Evolutionary conservation across 2,888 invertebrate species (phyloP).

Genomic region (Archips xylosteana): DNA sequence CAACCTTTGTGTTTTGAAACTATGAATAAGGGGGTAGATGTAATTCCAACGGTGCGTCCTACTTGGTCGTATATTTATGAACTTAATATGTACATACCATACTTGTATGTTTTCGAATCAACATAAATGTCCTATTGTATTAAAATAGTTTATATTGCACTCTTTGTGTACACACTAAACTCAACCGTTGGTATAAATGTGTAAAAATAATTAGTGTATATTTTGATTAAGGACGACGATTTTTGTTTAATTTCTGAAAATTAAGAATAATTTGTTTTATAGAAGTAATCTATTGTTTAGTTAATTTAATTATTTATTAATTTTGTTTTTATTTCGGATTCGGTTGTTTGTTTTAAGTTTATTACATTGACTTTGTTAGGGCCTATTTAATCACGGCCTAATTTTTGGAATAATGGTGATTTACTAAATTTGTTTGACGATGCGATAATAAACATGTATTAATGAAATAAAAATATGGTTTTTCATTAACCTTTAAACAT

Average conservation of each 20-base stretch:
- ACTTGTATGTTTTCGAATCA: slow-evolving; percentile 20
- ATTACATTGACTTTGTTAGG: slow-evolving; percentile 42
- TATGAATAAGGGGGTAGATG: too few relatives aligned
- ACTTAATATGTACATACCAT: neutral
- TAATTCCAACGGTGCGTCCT: too few relatives aligned
- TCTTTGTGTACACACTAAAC: slow-evolving; percentile 39
- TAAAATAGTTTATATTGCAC: slow-evolving; percentile 38
- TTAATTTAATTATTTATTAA: slow-evolving; percentile 60
- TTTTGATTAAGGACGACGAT: slow-evolving; percentile 33
- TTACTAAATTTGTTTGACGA: slow-evolving; percentile 67
- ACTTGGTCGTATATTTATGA: too few relatives aligned
- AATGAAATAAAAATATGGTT: slow-evolving; percentile 53
- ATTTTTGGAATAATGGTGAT: slow-evolving; percentile 49
- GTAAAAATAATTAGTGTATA: slow-evolving; percentile 39
- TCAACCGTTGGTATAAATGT: slow-evolving; percentile 39
- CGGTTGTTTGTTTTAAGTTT: slow-evolving; percentile 56
- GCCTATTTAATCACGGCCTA: slow-evolving; percentile 41
- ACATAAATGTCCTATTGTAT: slow-evolving; percentile 25
- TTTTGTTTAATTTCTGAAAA: slow-evolving; percentile 13
- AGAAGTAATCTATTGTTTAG: slow-evolving; percentile 56
- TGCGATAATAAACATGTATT: slow-evolving; percentile 81
- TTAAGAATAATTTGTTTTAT: slow-evolving; percentile 50
- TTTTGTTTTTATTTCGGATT: slow-evolving; percentile 53
- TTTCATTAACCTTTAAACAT: slow-evolving; percentile 25
- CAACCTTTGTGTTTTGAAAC: too few relatives aligned